Conservation (phyloP, 1,140 invertebrate species). For the Drosophila aff. region DNA sequence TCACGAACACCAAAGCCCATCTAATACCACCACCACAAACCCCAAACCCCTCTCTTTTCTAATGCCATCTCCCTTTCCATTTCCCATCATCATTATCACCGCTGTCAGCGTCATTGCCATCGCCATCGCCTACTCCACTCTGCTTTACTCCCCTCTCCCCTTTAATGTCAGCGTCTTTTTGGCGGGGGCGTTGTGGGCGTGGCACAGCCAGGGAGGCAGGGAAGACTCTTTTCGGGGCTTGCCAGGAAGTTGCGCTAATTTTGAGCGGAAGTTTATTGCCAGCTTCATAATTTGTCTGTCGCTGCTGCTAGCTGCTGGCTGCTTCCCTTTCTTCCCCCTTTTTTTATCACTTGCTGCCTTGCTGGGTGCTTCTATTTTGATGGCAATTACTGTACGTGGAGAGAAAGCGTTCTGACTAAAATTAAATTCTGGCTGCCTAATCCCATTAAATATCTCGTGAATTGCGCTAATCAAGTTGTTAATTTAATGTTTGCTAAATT, state of each 20-base stretch:
- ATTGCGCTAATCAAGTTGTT: conserved; percentile 73
- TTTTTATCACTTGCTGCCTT: conserved; percentile 38
- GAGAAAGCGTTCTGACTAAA: conserved; percentile 33
- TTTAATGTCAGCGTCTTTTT: conserved; percentile 43
- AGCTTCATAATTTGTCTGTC: conserved; percentile 74
- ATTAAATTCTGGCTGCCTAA: conserved; percentile 66
- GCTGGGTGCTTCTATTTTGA: conserved; percentile 51
- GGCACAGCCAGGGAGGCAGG: neutral
- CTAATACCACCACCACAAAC: neutral
- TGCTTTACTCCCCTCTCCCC: conserved; percentile 2
- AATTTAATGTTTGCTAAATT: conserved; percentile 74
- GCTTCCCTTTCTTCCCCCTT: neutral
- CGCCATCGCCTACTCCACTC: conserved; percentile 24
- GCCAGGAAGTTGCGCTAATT: conserved; percentile 75
- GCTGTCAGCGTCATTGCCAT: conserved; percentile 33
- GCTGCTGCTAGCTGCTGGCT: conserved; percentile 25
- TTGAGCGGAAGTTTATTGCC: conserved; percentile 76
- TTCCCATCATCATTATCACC: conserved; percentile 34
- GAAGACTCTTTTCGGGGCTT: conserved; percentile 54
- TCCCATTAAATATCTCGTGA: conserved; percentile 73
- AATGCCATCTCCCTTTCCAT: conserved; percentile 13
- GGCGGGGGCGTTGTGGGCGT: conserved; percentile 15
- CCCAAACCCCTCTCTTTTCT: conserved; percentile 1
- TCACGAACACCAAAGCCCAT: conserved; percentile 1
- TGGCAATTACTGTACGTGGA: conserved; percentile 45